A percentile compares a stretch with the other conserved stretches of the same genome.
These are phyloP conservation scores for Villa cingulata DNA, from an alignment of 2,888 invertebrate species.

Conservation along the genomic window DNA sequence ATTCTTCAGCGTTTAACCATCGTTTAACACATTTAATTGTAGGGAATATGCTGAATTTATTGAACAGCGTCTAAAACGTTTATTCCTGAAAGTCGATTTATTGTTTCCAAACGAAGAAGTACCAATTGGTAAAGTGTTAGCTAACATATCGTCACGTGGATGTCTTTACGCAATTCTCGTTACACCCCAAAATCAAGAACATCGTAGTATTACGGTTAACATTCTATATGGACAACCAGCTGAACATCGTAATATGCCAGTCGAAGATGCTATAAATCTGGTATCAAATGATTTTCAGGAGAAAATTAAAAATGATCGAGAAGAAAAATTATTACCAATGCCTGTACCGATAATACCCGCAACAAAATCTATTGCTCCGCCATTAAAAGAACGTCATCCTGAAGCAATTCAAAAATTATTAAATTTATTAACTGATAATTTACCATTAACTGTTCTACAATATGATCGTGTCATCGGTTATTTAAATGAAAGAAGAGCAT, in stretches of 20 bases:
- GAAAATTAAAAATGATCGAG: conserved; percentile 42
- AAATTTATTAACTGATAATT: conserved; percentile 70
- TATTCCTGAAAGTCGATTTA: conserved; percentile 70
- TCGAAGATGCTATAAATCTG: conserved; percentile 76
- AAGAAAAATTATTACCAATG: conserved; percentile 14
- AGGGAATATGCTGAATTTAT: conserved; percentile 73
- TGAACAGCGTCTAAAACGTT: conserved; percentile 61
- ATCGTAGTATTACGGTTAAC: conserved; percentile 76
- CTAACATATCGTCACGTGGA: conserved; percentile 77
- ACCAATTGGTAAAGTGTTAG: conserved; percentile 62
- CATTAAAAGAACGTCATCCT: conserved; percentile 42
- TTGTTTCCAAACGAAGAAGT: conserved; percentile 87
- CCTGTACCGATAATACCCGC: conserved; percentile 20
- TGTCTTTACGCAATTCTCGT: conserved; percentile 80
- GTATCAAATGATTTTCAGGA: conserved; percentile 57
- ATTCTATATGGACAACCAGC: conserved; percentile 59
- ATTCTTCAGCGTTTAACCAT: conserved; percentile 12
- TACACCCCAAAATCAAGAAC: conserved; percentile 71
- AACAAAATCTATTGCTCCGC: conserved; percentile 40
- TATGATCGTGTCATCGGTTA: conserved; percentile 64
- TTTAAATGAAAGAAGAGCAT: conserved; percentile 56
- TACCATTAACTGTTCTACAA: conserved; percentile 59
- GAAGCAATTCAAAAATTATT: conserved; percentile 56
- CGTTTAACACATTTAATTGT: conserved; percentile 1
- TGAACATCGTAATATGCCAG: conserved; percentile 93